phyloP scores from a whole-genome alignment of 2,888 invertebrate genomes.

The Dysmachus trigonus region DNA sequence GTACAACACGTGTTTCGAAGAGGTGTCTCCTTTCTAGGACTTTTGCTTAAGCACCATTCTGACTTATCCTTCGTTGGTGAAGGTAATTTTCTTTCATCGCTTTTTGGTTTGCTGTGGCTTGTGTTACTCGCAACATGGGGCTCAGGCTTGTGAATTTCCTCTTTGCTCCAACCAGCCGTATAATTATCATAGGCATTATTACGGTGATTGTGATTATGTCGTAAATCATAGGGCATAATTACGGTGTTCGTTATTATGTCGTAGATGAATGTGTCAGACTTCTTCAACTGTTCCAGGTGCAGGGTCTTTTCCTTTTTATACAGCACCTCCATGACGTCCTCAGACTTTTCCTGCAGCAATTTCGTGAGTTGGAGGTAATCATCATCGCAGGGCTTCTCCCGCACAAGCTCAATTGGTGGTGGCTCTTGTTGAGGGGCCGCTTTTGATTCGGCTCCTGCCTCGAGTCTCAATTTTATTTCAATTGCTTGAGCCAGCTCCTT shows the following conservation, averaged over 20 bases:
- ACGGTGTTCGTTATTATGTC: conserved; percentile 56
- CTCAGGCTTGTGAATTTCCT: not conserved
- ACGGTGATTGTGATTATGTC: not conserved
- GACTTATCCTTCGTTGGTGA: not conserved
- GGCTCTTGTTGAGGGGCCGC: not conserved
- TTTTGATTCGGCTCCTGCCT: not conserved
- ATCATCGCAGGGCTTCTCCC: conserved; percentile 33
- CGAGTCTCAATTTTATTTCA: conserved; percentile 51
- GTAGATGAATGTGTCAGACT: conserved; percentile 59
- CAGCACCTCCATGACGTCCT: not conserved
- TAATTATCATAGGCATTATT: not conserved
- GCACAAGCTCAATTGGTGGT: not conserved
- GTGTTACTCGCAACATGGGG: not conserved
- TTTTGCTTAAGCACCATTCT: not conserved
- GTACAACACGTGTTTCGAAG: not conserved
- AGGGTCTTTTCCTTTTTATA: not conserved
- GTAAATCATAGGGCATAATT: conserved; percentile 50
- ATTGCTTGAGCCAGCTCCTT: conserved; percentile 56
- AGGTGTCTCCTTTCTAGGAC: not conserved
- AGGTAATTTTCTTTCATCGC: not conserved
- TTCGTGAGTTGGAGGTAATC: conserved; percentile 49
- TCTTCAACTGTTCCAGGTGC: conserved; percentile 42
- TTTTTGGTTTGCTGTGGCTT: not conserved
- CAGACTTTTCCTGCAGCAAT: conserved; percentile 29
- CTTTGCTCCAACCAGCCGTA: not conserved